Evolutionary conservation across 2,888 invertebrate species (phyloP).

Genomic region (Epinotia nisella): DNA sequence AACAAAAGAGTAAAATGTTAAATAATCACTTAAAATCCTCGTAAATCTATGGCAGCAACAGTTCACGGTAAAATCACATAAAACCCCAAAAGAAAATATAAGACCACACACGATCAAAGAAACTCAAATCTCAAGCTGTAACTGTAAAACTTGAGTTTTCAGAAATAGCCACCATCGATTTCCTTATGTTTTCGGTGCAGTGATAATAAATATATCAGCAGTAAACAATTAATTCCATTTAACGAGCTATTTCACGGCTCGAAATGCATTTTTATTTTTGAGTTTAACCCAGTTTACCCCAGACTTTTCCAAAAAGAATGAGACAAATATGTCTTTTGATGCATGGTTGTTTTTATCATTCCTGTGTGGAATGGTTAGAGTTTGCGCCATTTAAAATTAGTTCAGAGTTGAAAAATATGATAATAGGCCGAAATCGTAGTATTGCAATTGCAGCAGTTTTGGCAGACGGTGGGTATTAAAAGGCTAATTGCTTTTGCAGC

Average conservation of each 20-base stretch:
- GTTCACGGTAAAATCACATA: conserved; percentile 23
- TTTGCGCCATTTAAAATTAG: conserved; percentile 29
- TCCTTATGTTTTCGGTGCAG: conserved; percentile 66
- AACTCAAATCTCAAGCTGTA: conserved; percentile 59
- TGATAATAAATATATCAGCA: conserved; percentile 79
- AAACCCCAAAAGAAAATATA: conserved; percentile 24
- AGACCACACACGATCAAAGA: conserved; percentile 81
- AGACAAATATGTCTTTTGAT: conserved; percentile 34
- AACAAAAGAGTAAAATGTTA: neutral
- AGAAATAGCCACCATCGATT: conserved; percentile 71
- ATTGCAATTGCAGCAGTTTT: conserved; percentile 14
- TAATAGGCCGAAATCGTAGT: neutral
- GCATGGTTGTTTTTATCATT: conserved; percentile 39
- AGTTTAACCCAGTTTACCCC: conserved; percentile 49
- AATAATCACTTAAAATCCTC: neutral
- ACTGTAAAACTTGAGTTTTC: conserved; percentile 74
- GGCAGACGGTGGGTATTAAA: conserved; percentile 3
- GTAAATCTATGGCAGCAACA: conserved; percentile 15
- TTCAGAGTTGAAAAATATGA: conserved; percentile 18
- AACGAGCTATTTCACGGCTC: conserved; percentile 63
- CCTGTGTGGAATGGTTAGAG: conserved; percentile 28
- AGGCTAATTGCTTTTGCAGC: conserved; percentile 3
- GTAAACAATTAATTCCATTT: conserved; percentile 67
- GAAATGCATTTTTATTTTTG: conserved; percentile 58
- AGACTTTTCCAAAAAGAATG: conserved; percentile 32